phyloP scores from a whole-genome alignment of 2,113 vertebrate genomes.

The Cryptomyrus ogoouensis region DNA sequence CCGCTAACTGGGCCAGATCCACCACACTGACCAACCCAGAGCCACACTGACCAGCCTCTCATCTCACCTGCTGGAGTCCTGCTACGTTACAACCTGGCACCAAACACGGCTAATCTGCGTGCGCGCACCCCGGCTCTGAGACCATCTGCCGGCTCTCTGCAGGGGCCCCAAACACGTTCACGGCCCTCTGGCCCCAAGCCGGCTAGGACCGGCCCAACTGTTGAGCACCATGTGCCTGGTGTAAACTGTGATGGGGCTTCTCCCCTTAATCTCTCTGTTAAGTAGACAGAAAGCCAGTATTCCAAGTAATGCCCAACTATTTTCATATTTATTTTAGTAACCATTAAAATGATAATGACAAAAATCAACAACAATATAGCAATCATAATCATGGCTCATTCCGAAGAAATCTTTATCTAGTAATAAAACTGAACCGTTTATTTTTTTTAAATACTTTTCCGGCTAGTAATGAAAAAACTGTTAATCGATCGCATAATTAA shows the following conservation, averaged over 20 bases:
- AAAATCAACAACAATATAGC: background rate
- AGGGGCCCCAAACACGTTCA: constrained; percentile 52
- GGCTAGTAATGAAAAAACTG: background rate
- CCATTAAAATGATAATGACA: background rate
- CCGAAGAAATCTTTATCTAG: background rate
- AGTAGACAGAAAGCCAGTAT: background rate
- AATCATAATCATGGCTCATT: background rate
- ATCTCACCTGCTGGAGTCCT: constrained; percentile 35
- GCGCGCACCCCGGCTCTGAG: constrained; percentile 33
- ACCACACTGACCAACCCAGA: constrained; percentile 21
- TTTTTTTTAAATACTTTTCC: background rate
- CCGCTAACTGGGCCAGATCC: background rate
- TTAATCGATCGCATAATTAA: background rate
- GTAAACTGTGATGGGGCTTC: constrained; percentile 22
- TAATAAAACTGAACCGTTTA: background rate
- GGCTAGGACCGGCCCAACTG: constrained; percentile 44
- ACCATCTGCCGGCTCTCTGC: constrained; percentile 61
- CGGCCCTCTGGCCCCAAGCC: constrained; percentile 47
- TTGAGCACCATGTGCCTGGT: constrained; percentile 44
- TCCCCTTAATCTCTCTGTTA: constrained; percentile 28
- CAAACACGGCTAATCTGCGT: constrained; percentile 35
- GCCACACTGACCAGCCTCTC: constrained; percentile 20
- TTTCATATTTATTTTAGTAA: background rate
- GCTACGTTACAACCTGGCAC: constrained; percentile 26
- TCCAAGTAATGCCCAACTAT: background rate